Base-by-base conservation (phyloP, 2,113 vertebrate species). In the Conger conger region DNA sequence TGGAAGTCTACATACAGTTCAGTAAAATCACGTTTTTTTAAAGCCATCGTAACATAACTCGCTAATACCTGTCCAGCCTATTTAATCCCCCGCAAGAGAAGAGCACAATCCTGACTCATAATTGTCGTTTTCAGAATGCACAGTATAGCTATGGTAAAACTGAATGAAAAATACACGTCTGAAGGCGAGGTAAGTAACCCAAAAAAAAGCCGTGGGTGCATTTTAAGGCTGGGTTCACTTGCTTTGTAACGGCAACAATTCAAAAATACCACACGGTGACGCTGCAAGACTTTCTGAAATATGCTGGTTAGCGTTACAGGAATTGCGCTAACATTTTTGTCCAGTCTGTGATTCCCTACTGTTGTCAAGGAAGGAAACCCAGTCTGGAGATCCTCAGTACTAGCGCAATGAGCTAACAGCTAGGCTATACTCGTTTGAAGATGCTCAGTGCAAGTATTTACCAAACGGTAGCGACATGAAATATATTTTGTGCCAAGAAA, bases 361-460 rank as follows among this genome's bases (percentile, higher is more conserved):
- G 76, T 84, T 84, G 83, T 57, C 83, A 63, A 33, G 6, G 53
- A 63, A 33, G 6, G 53, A 63, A 57, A 42, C 40, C 20, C 13
- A 54, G 54, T 13, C 50, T 83, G 82, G 82, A 18, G n/a, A 17
- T 50, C 30, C 37, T 20, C 45, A 54, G 73, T 35, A n/a, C n/a
- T n/a, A 27, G 57, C 57, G 3, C 40, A 53, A 45, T 33, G n/a
- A 15, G 73, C 33, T 35, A 76, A 36, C 68, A 20, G 35, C 20
- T 27, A 54, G 8, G 35, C 20, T 27, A 54, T 81, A 38, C 42
- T 40, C 38, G n/a, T 54, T 73, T 1, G 6, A 37, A 27, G 36
- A 40, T 42, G 23, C 35, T 23, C 78, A 27, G 57, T 4, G 57
- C 18, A 36, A 68, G 11, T 36, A 60, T 54, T 4, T 68, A 36